Evolutionary conservation across 2,888 invertebrate species (phyloP), one percentile per base, ranked within the genome.

Genomic region (Bombylius discolor): DNA sequence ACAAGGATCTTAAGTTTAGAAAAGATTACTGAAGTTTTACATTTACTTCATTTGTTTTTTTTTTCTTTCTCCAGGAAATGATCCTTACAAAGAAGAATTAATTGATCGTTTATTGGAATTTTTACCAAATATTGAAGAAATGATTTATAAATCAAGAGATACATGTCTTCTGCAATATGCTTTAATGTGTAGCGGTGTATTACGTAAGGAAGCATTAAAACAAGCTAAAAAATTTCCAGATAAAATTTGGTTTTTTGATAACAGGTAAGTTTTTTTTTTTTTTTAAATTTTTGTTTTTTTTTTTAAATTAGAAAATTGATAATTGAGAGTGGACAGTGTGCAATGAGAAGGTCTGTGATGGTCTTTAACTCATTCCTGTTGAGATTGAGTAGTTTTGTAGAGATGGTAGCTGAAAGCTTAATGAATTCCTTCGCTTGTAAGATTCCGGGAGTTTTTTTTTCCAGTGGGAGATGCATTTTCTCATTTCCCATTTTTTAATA

Each of bases 61-160:
- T 53, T 31, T 42, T 50, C 11, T 52, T 46, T 51, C 55, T 57
- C 33, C 36, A 70, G 70, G 61, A 47, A 58, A 56, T 48, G 61
- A 68, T 58, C 9, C 23, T 5, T 56, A 63, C 11, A 65, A 61
- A 23, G 59, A 59, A 4, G 47, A 58, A 11, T 57, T 72, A 1
- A 31, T 71, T 0, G 58, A 63, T 44, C 62, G 60, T 4, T 56
- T 73, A 11, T 56, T 66, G 12, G 63, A 65, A 6, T 75, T 74
- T 59, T 59, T 74, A 44, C 68, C 70, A 5, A 67, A 66, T 56
- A 66, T 68, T 5, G 75, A 75, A 55, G 72, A 72, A 58, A 68
- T 68, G 60, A 61, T 75, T 0, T 62, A 69, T 33, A 65, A 65
- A 36, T 71, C 72, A 0, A 47, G 61, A n/a, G 69, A 66, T 50